phyloP scores from a whole-genome alignment of 1,140 invertebrate species.

The Drosophila santomea region DNA sequence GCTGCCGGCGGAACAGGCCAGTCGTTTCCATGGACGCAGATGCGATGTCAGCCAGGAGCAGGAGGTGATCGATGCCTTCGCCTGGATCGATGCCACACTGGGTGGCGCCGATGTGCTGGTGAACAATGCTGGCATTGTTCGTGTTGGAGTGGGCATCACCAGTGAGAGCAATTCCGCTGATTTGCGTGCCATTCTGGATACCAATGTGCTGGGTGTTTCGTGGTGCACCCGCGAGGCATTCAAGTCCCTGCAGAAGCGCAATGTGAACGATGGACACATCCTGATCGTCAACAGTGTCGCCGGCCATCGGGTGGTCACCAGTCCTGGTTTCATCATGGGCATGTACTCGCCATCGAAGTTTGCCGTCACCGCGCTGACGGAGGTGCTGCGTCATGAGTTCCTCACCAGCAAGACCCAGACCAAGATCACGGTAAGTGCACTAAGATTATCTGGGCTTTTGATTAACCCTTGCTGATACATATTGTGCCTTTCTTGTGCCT shows the following conservation, averaged over 20 bases:
- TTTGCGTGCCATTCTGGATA: conserved; percentile 85
- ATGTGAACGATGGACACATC: conserved; percentile 89
- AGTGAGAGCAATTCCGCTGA: conserved; percentile 41
- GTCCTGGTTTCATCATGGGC: conserved; percentile 62
- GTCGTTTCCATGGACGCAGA: conserved; percentile 84
- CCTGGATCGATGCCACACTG: conserved; percentile 87
- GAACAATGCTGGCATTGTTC: conserved; percentile 89
- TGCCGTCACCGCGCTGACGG: conserved; percentile 88
- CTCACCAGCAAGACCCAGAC: conserved; percentile 86
- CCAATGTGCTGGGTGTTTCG: conserved; percentile 89
- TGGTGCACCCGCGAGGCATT: conserved; percentile 89
- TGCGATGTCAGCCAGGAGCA: conserved; percentile 88
- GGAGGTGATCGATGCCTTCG: conserved; percentile 88
- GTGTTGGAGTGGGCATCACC: not conserved
- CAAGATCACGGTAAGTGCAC: conserved; percentile 86
- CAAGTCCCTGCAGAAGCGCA: conserved; percentile 88
- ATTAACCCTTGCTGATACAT: too few relatives aligned
- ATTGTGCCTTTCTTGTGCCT: too few relatives aligned
- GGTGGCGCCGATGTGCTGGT: conserved; percentile 90
- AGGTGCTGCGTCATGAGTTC: conserved; percentile 88
- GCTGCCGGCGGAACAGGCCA: conserved; percentile 62
- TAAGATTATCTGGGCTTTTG: too few relatives aligned
- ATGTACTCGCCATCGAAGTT: conserved; percentile 89
- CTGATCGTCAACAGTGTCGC: conserved; percentile 89
- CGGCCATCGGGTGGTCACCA: conserved; percentile 85